A percentile compares a stretch with the other conserved stretches of the same genome.
Evolutionary conservation across 2,888 invertebrate species (phyloP).

Genomic region (Biston betularia): DNA sequence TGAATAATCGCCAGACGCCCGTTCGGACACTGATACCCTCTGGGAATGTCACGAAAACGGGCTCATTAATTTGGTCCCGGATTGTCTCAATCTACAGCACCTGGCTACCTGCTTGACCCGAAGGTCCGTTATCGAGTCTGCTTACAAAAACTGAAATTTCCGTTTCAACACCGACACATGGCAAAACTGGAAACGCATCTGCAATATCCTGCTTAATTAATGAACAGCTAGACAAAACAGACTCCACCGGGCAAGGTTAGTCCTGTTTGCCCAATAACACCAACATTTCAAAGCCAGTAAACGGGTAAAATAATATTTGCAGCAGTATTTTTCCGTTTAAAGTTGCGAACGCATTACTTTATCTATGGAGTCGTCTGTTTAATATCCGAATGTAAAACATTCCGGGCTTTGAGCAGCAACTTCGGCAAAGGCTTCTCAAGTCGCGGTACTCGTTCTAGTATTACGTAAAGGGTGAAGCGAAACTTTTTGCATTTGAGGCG

Average conservation of each 20-base stretch:
- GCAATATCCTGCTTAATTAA: slow-evolving; percentile 71
- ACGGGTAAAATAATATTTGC: slow-evolving; percentile 36
- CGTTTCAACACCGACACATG: slow-evolving; percentile 68
- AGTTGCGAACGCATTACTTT: slow-evolving; percentile 48
- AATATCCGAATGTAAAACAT: slow-evolving; percentile 81
- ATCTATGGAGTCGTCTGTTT: slow-evolving; percentile 60
- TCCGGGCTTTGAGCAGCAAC: slow-evolving; percentile 77
- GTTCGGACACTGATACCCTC: slow-evolving; percentile 53
- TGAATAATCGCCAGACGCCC: slow-evolving; percentile 61
- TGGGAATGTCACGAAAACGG: slow-evolving; percentile 65
- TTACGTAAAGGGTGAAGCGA: slow-evolving; percentile 79
- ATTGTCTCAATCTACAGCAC: slow-evolving; percentile 59
- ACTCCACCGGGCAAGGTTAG: slow-evolving; percentile 53
- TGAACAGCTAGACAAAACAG: slow-evolving; percentile 59
- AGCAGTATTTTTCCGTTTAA: slow-evolving; percentile 29
- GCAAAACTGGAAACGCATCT: slow-evolving; percentile 70
- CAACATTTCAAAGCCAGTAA: slow-evolving; percentile 26
- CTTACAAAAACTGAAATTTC: slow-evolving; percentile 74
- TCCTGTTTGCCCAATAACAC: slow-evolving; percentile 56
- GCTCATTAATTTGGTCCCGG: slow-evolving; percentile 54
- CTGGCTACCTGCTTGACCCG: slow-evolving; percentile 75
- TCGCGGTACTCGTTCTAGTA: slow-evolving; percentile 64
- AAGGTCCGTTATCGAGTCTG: slow-evolving; percentile 67
- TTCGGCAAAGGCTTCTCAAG: slow-evolving; percentile 80
- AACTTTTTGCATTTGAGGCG: slow-evolving; percentile 82